Conservation (phyloP, 2,888 invertebrate species). For the Baccha elongata region DNA sequence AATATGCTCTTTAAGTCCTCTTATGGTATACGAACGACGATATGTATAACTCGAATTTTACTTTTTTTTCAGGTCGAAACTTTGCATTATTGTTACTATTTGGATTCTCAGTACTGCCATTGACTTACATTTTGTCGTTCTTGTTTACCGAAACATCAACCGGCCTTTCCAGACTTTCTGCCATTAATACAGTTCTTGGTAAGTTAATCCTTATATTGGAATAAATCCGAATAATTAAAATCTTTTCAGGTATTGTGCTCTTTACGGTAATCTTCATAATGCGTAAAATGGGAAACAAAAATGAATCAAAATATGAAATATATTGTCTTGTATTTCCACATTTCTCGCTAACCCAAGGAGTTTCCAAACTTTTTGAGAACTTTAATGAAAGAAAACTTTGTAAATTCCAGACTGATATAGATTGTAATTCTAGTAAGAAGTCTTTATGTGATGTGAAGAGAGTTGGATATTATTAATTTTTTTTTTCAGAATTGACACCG, state of each 20-base stretch:
- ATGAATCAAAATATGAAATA: not conserved
- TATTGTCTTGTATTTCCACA: not conserved
- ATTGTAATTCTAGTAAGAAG: not conserved
- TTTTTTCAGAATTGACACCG: not conserved
- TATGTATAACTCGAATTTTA: no score
- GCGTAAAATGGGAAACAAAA: not conserved
- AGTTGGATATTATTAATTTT: not conserved
- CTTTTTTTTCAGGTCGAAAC: conserved; percentile 9
- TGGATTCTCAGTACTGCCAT: conserved; percentile 19
- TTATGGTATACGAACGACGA: no score
- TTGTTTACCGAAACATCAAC: conserved; percentile 15
- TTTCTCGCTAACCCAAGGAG: not conserved
- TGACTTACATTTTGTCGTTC: conserved; percentile 15
- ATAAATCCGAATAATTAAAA: not conserved
- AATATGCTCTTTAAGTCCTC: no score
- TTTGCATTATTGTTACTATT: conserved; percentile 6
- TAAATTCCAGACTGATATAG: not conserved
- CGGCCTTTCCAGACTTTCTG: conserved; percentile 8
- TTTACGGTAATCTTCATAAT: not conserved
- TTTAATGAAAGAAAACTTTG: no score
- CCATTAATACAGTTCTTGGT: conserved; percentile 3
- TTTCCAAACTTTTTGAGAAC: conserved; percentile 3
- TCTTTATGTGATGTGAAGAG: not conserved
- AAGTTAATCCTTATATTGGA: not conserved
- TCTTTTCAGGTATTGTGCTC: conserved; percentile 1